These are phyloP conservation scores for Gasteruption jaculator DNA, from an alignment of 2,888 invertebrate species.

Conservation along the genomic window DNA sequence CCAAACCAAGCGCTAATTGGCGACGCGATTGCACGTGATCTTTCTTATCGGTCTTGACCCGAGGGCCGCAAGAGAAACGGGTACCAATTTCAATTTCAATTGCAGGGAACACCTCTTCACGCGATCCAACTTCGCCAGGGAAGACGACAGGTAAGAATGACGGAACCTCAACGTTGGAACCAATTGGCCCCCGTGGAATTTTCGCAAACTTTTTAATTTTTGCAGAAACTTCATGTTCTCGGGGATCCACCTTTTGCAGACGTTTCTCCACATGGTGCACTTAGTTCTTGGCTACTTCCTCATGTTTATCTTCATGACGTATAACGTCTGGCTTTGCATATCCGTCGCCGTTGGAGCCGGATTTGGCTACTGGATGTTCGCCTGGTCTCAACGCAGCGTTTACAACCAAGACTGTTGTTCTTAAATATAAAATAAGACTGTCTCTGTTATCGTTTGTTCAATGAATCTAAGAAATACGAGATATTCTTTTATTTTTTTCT, in stretches of 20 bases:
- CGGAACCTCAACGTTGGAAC: not conserved
- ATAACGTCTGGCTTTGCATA: slow-evolving; percentile 59
- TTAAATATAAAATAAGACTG: slow-evolving; percentile 20
- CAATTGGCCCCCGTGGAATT: not conserved
- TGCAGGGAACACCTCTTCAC: slow-evolving; percentile 34
- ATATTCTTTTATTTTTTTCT: no score
- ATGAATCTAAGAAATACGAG: no score
- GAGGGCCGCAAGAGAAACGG: no score
- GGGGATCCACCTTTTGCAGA: slow-evolving; percentile 38
- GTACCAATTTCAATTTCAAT: slow-evolving; percentile 7
- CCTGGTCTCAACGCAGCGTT: slow-evolving; percentile 35
- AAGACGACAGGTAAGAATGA: slow-evolving; percentile 1
- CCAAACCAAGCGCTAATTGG: no score
- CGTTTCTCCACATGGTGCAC: slow-evolving; percentile 43
- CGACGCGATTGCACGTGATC: not conserved
- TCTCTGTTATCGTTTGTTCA: slow-evolving; percentile 8
- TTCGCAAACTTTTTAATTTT: slow-evolving; percentile 5
- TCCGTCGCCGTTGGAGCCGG: slow-evolving; percentile 56
- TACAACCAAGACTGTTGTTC: slow-evolving; percentile 37
- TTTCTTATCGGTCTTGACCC: no score
- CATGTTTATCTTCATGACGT: slow-evolving; percentile 64
- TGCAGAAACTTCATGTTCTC: slow-evolving; percentile 41
- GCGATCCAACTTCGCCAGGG: slow-evolving; percentile 11
- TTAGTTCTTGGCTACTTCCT: slow-evolving; percentile 57
- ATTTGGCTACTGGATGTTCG: slow-evolving; percentile 51